A percentile compares a stretch with the other conserved stretches of the same genome.
These are phyloP conservation scores for Odontocolon sp. DNA, from an alignment of 2,888 invertebrate species.

Conservation along the genomic window DNA sequence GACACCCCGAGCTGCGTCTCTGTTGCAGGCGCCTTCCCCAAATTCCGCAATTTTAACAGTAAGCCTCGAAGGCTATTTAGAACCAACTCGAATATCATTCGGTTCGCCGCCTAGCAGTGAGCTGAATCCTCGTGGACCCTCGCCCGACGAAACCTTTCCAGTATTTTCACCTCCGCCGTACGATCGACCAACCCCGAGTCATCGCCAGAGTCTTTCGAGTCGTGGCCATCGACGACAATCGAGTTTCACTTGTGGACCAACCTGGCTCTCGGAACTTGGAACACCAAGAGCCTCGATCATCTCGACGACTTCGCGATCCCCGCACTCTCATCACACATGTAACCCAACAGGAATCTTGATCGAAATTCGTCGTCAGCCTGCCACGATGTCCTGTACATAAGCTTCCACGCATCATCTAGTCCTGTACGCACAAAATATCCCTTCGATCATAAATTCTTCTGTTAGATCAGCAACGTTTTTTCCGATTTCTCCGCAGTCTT, in stretches of 20 bases:
- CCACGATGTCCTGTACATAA: constrained; percentile 74
- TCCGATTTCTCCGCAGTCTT: no score
- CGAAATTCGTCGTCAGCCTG: constrained; percentile 47
- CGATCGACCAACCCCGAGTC: constrained; percentile 74
- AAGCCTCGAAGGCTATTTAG: constrained; percentile 92
- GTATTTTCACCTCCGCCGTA: constrained; percentile 92
- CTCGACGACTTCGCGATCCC: constrained; percentile 89
- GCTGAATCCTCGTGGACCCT: constrained; percentile 85
- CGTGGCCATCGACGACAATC: constrained; percentile 77
- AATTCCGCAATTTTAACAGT: constrained; percentile 93
- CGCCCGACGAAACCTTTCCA: constrained; percentile 91
- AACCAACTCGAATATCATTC: constrained; percentile 91
- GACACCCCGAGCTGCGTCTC: constrained; percentile 83
- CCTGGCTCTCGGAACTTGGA: constrained; percentile 82
- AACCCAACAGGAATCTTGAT: constrained; percentile 78
- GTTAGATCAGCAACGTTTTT: neutral
- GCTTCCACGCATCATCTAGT: constrained; percentile 66
- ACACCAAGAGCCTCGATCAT: constrained; percentile 89
- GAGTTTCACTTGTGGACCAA: constrained; percentile 82
- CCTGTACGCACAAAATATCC: constrained; percentile 22
- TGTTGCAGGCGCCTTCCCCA: constrained; percentile 87
- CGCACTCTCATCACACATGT: constrained; percentile 95
- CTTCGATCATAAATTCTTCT: neutral
- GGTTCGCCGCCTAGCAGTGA: constrained; percentile 90
- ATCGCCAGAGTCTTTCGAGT: constrained; percentile 71